phyloP scores from a whole-genome alignment of 2,113 vertebrate genomes.

The Hiodon alosoides region DNA sequence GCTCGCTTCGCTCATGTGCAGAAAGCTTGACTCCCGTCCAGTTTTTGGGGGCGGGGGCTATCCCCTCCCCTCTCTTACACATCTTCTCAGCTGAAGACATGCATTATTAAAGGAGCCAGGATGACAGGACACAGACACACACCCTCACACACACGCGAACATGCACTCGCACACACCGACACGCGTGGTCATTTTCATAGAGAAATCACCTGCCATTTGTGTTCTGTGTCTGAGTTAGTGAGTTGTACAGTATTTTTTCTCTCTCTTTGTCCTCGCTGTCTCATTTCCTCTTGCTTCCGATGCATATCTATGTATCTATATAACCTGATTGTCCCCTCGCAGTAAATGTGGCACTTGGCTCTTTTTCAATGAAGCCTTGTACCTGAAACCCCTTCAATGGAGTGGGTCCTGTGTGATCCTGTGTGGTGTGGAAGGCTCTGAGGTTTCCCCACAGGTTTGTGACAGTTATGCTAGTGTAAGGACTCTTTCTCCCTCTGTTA shows the following conservation, averaged over 20 bases:
- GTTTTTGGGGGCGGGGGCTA: conserved; percentile 29
- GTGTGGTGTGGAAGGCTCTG: not conserved
- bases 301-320: too few relatives aligned
- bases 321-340: too few relatives aligned
- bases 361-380: too few relatives aligned
- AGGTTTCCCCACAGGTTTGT: not conserved
- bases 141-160: conserved; percentile 11
- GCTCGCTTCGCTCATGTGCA: conserved; percentile 18
- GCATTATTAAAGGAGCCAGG: conserved; percentile 67
- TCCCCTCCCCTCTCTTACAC: conserved; percentile 47
- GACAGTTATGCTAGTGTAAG: conserved; percentile 8
- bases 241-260: too few relatives aligned
- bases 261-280: too few relatives aligned
- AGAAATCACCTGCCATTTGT: too few relatives aligned
- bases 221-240: too few relatives aligned
- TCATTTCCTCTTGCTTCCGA: too few relatives aligned
- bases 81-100: conserved; percentile 61
- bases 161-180: not conserved
- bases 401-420: not conserved
- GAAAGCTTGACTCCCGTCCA: too few relatives aligned
- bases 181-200: too few relatives aligned
- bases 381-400: not conserved
- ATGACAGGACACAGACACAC: conserved; percentile 49
- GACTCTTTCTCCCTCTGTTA: not conserved
- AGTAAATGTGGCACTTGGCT: too few relatives aligned